Evolutionary conservation across 2,113 vertebrate genomes (phyloP), one percentile per base, ranked within the genome.

Genomic region (Rhea pennata): DNA sequence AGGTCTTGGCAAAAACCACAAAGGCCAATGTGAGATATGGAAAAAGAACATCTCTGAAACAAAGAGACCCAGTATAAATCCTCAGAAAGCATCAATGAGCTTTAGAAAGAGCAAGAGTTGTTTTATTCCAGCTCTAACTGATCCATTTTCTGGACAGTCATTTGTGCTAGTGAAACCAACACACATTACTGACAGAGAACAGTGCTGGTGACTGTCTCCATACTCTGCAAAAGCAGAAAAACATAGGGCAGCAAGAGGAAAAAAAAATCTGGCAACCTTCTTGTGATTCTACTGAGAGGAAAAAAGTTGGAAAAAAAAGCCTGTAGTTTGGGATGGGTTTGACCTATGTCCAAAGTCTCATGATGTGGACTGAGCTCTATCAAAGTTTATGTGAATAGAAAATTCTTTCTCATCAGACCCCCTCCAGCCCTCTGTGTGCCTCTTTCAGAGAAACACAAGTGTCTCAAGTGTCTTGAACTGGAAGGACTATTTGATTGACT

Each of bases 51-150:
- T 77, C 94, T 96, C 76, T 26, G 61, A 97, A 91, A 95, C 87
- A 96, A 98, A 96, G 91, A 97, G 96, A 94, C 92, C 66, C 80
- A 92, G 75, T 87, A 71, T 78, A 97, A 92, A 88, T 98, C 97
- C 97, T 97, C 98, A 97, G 97, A 98, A 98, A 98, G 97, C 67
- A 29, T 88, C 87, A 94, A 74, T 67, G 72, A 94, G 72, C 23
- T 94, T 86, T n/a, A 27, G 17, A 94, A 92, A 59, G 89, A 92
- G 44, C 64, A 69, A 80, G 50, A 74, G 40, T 65, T 53, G 26
- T 92, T 96, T 94, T 48, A 90, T 91, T n/a, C 40, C 82, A 62
- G 76, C 61, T 90, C 73, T 91, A 96, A 82, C 79, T 82, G 93
- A 96, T 88, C 53, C 73, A 15, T 81, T 94, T 95, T 94, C 77